Base-by-base conservation (phyloP, 2,797 vertebrate genomes). In the Linurgus olivaceus region DNA sequence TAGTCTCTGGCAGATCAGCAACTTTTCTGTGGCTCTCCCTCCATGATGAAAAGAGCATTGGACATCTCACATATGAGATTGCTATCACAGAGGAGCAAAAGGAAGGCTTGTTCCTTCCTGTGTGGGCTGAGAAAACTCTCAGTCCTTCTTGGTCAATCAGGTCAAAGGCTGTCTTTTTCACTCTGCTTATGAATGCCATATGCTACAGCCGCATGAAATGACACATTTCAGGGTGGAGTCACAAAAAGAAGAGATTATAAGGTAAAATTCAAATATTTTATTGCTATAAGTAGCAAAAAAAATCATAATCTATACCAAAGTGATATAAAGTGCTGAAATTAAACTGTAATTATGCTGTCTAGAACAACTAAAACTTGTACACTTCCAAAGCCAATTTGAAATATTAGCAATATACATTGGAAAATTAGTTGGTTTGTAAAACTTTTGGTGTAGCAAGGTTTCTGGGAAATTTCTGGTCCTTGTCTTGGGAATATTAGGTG, bases 21-120 rank as follows among this genome's bases (percentile, higher is more conserved):
- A 11, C 63, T 40, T 57, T 44, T 40, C 37, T 40, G 48, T 4
- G 2, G 16, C 26, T 71, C 15, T 42, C n/a, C 51, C 65, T 37
- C 8, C 12, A 7, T 2, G 31, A 74, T 11, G 25, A 55, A 58
- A 70, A 52, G 9, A 23, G 10, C 13, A n/a, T 35, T 38, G 48
- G n/a, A 47, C 6, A 7, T 15, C 7, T 7, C 45, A 42, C 0
- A 0, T 28, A 23, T 8, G 29, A 1, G 70, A 81, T 75, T 31
- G 38, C 24, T 83, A 73, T 88, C 45, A 0, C 18, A 24, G 15
- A 9, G 11, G 45, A 55, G 44, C 16, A 42, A 73, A 62, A 50
- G 38, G 23, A 59, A 25, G 6, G 10, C 47, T 78, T 40, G n/a
- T 51, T 70, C 9, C 62, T 96, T 96, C 95, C 94, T 95, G 91